Percentiles rank a stretch among this genome's conserved stretches.
These are phyloP conservation scores for Masticophis lateralis DNA, from an alignment of 2,797 vertebrate genomes.

Conservation along the genomic window DNA sequence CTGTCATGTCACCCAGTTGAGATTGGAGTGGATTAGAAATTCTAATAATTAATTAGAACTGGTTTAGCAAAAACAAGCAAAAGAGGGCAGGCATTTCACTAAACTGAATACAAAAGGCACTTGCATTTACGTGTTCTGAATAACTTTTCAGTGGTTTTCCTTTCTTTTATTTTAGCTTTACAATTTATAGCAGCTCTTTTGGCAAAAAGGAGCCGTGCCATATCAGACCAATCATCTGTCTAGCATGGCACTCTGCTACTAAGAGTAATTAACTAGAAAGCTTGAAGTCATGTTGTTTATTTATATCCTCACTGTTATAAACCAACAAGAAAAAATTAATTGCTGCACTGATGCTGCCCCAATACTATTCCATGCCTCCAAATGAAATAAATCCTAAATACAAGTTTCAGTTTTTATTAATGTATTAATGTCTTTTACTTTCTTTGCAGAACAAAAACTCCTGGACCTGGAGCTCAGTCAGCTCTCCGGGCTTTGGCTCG, in stretches of 20 bases:
- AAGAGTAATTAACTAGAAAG: not conserved
- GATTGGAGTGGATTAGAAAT: not conserved
- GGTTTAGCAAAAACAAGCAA: not conserved
- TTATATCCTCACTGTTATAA: not conserved
- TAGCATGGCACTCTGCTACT: not conserved
- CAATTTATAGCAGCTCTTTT: not conserved
- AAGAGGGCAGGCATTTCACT: not conserved
- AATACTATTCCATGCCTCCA: not conserved
- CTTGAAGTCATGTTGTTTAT: not conserved
- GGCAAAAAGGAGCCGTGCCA: not conserved
- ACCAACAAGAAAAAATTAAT: not conserved
- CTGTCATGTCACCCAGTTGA: not conserved
- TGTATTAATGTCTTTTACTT: not conserved
- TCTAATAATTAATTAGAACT: not conserved
- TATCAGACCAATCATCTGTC: not conserved
- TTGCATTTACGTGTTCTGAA: not conserved
- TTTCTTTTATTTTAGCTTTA: not conserved
- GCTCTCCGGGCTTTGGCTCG: slow-evolving; percentile 94
- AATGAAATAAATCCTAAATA: not conserved
- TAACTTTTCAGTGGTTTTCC: not conserved
- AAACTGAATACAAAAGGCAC: not conserved
- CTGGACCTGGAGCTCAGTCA: slow-evolving; percentile 95
- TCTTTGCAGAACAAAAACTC: slow-evolving; percentile 89
- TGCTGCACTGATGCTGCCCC: not conserved
- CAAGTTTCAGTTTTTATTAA: not conserved